Base-by-base conservation (phyloP, 1,140 invertebrate genomes). In the Diploscapter pachys region DNA sequence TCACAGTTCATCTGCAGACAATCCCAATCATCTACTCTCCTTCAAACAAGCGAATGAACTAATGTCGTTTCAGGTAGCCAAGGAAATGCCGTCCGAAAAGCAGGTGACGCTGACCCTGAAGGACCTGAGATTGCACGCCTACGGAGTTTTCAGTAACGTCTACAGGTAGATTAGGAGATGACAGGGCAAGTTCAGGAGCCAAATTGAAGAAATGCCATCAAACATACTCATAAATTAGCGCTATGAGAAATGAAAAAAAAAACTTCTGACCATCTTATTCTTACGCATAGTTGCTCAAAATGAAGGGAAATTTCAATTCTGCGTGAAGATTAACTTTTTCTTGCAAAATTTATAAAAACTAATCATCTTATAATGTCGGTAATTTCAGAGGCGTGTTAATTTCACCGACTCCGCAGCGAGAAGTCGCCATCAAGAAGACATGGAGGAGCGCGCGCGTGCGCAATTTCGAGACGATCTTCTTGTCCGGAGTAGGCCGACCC, bases 371-470 rank as follows among this genome's bases (percentile, higher is more conserved):
- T 31, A 31, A 31, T 31, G 31, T 31, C 31, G 31, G 31, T 31
- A 31, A 31, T 54, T 67, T 53, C 65, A 70, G 68, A 70, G 68
- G 68, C 59, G 63, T 59, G 3, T 13, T 70, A 4, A n/a, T 62
- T 53, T 59, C 73, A 56, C 54, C 73, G 52, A 5, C 13, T 6
- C 48, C 65, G 73, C 3, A 62, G 53, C 3, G 63, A 56, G 55
- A 65, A 74, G 9, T 82, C 53, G 81, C 81, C 4, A 67, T 82
- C 4, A 82, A 82, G 66, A 82, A 82, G 63, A 82, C 79, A 8
- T 82, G 81, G 81, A 74, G 79, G 48, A 64, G 72, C 66, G 8
- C n/a, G 57, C 64, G 63, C 4, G 65, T 69, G 13, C 73, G 73
- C 3, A 74, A 74, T 49, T 74, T 74, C 49, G 73, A 74, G 66